Conservation (phyloP, 2,113 vertebrate species). For the Menidia beryllina region DNA sequence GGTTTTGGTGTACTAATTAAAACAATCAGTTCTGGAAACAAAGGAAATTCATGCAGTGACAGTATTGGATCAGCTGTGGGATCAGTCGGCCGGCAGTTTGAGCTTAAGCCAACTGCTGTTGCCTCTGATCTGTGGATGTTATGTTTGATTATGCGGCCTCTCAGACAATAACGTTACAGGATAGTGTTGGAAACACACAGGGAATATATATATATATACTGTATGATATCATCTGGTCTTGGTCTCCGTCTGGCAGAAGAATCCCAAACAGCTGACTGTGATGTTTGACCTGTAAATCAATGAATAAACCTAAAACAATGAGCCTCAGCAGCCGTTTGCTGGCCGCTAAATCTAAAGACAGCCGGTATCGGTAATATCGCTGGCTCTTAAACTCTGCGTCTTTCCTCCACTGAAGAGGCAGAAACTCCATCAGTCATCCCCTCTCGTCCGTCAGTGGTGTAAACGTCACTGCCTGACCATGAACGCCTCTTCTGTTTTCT, state of each 20-base stretch:
- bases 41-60: constrained; percentile 23
- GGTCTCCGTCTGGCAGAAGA: neutral
- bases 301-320: too few species aligned
- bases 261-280: neutral
- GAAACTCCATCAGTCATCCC: too few species aligned
- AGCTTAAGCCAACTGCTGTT: neutral
- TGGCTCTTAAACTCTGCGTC: constrained; percentile 8
- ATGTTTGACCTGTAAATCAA: too few species aligned
- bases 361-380: neutral
- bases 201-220: neutral
- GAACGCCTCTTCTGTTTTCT: constrained; percentile 16
- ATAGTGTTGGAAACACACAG: constrained; percentile 1
- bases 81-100: constrained; percentile 19
- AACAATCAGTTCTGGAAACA: constrained; percentile 65
- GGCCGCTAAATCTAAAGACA: neutral
- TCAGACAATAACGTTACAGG: neutral
- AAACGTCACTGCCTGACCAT: constrained; percentile 29
- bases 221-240: neutral
- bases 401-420: neutral
- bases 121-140: constrained; percentile 7
- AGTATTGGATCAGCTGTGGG: constrained; percentile 24
- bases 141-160: constrained; percentile 9
- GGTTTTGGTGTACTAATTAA: constrained; percentile 56
- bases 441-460: constrained; percentile 38
- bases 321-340: neutral